Base-by-base conservation (phyloP, 2,113 vertebrate genomes). In the Ceyx melanurus region DNA sequence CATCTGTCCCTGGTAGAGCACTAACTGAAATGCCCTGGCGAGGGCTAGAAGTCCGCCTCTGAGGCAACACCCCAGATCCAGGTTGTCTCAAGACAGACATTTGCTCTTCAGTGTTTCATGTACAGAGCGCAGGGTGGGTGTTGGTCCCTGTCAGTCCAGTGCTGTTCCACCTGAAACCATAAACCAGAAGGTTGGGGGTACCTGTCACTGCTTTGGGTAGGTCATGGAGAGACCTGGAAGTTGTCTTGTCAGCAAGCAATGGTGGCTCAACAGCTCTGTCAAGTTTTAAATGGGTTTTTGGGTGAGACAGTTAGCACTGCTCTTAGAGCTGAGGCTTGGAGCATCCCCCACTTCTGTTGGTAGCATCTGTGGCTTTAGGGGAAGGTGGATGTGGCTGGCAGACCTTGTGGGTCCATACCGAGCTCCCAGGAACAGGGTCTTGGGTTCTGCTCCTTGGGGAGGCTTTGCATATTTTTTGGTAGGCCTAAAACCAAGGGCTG, bases 21-120 rank as follows among this genome's bases (percentile, higher is more conserved):
- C 56, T 50, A 28, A 26, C 13, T 87, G 71, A 68, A 82, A 18
- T 0, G 6, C 43, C 26, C 1, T 33, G 16, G 25, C 0, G 0
- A 64, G 51, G 42, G 29, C 18, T 40, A 21, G 22, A 5, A 23
- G 26, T 10, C 67, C 5, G 15, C 40, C 37, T 75, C 3, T 53
- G 40, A 77, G 43, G 43, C 43, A 86, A 48, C 79, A 2, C 9
- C 13, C 25, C 0, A 9, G 54, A 21, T 4, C 23, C 23, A 50
- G 12, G 5, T 19, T 68, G 23, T 60, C 51, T 80, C 31, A 62
- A 21, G 73, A 45, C 1, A 6, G 22, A 28, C 1, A 1, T 68
- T 82, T 84, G 23, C 21, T 16, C 46, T 72, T 66, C 42, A 76
- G 42, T 28, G 25, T 66, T 92, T 57, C 15, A 26, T 12, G 62